Percentiles rank a stretch among this genome's conserved stretches.
Conservation (phyloP, 37 sponge, comb jelly and placozoan genomes). For the Aplysina aerophoba region DNA sequence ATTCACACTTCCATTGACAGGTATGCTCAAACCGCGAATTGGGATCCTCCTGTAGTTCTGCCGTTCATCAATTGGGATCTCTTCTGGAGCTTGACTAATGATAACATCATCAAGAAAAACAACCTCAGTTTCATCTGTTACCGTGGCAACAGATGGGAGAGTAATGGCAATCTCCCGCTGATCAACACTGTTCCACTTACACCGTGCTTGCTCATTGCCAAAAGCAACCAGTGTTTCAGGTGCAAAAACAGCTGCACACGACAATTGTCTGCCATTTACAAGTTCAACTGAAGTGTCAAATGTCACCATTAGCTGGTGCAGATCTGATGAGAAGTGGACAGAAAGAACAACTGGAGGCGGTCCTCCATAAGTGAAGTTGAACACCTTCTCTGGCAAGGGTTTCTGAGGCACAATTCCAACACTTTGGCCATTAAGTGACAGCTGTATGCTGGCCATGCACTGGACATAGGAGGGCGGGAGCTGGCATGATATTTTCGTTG, state of each 20-base stretch:
- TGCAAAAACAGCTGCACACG: slow-evolving; percentile 48
- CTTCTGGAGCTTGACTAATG: not conserved
- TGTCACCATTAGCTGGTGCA: slow-evolving; percentile 43
- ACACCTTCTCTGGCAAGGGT: not conserved
- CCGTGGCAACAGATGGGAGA: slow-evolving; percentile 48
- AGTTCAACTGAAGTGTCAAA: slow-evolving; percentile 59
- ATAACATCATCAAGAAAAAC: slow-evolving; percentile 49
- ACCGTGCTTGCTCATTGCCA: slow-evolving; percentile 47
- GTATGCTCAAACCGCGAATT: slow-evolving; percentile 28
- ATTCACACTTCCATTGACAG: slow-evolving; percentile 34
- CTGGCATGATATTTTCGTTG: slow-evolving; percentile 38
- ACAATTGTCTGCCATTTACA: not conserved
- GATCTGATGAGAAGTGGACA: slow-evolving; percentile 60
- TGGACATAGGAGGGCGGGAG: slow-evolving; percentile 65
- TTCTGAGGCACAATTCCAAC: slow-evolving; percentile 48
- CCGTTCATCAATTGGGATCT: slow-evolving; percentile 9
- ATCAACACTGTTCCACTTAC: slow-evolving; percentile 30
- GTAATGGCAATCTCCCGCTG: slow-evolving; percentile 32
- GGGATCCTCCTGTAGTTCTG: not conserved
- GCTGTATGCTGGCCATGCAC: slow-evolving; percentile 58
- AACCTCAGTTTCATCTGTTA: slow-evolving; percentile 37
- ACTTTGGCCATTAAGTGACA: slow-evolving; percentile 71
- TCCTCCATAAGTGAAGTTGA: slow-evolving; percentile 55
- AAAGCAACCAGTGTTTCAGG: slow-evolving; percentile 34
- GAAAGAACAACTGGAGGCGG: slow-evolving; percentile 35